Conservation (phyloP, 2,113 vertebrate species). For the Alligator sinensis region DNA sequence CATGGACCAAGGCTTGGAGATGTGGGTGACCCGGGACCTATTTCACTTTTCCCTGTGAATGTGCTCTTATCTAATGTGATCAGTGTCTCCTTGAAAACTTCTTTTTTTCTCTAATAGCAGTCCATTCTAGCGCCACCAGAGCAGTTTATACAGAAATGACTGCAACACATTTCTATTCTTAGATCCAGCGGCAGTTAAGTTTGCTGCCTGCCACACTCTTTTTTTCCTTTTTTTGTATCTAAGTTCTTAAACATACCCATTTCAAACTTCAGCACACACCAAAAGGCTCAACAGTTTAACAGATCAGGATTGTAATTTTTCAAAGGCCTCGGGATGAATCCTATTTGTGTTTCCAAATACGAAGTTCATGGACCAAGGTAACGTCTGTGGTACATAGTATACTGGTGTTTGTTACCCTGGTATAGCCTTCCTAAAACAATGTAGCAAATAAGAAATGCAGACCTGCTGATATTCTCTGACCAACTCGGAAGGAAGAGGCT, state of each 20-base stretch:
- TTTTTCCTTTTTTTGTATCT: slow-evolving; percentile 5
- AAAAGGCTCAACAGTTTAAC: too few relatives aligned
- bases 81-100: too few relatives aligned
- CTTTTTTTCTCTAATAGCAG: neutral
- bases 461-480: neutral
- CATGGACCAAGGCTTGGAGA: neutral
- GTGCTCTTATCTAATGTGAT: neutral
- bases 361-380: neutral
- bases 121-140: neutral
- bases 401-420: neutral
- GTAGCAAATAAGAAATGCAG: neutral
- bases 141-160: neutral
- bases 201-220: neutral
- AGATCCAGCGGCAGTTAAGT: neutral
- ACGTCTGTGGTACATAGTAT: neutral
- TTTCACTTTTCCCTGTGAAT: neutral
- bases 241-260: neutral
- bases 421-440: neutral
- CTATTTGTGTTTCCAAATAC: neutral
- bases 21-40: neutral
- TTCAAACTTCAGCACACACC: neutral
- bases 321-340: neutral
- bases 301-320: neutral
- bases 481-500: neutral
- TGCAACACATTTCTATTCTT: neutral